Evolutionary conservation across 2,888 invertebrate genomes (phyloP), one percentile per base, ranked within the genome.

Genomic region (Dolomedes plantarius): DNA sequence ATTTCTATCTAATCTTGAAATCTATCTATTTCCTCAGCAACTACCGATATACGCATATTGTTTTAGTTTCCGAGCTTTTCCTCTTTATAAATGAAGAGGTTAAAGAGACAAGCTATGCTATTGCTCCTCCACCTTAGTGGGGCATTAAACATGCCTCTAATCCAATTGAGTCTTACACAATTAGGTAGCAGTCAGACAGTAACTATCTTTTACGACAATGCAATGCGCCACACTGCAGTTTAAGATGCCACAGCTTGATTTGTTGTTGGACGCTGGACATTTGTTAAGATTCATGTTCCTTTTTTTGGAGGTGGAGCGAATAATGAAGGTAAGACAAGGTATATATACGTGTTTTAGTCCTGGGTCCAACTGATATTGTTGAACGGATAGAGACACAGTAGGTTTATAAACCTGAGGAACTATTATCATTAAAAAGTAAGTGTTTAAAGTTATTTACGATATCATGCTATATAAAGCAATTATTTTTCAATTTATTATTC

Each of bases 141-240:
- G n/a, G 36, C 50, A n/a, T 72, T 23, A 23, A 11, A 50, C 41
- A 39, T 75, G 29, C 46, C 67, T 69, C 19, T 82, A 82, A 82
- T 75, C 19, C 7, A 36, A 82, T 82, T 3, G 32, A 46, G 75
- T 75, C 82, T 11, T 46, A 31, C 46, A 9, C 36, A 75, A 75
- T 82, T 82, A 82, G 69, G 46, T 69, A 31, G 0, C n/a, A 5
- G 46, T 23, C 13, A 31, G 75, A 41, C 75, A 71, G 19, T 19
- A 39, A 69, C 75, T 5, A 67, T 64, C 62, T 31, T 56, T 82
- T 82, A 82, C 11, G 62, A 23, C 71, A 82, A 75, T 82, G 13
- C 23, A n/a, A 69, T 39, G 29, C 28, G 62, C 50, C 29, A 67
- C 27, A 23, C 7, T 73, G 50, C 16, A 31, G 73, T 28, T 79